Conservation (phyloP, 1,140 invertebrate species). For the Bombus turneri region DNA sequence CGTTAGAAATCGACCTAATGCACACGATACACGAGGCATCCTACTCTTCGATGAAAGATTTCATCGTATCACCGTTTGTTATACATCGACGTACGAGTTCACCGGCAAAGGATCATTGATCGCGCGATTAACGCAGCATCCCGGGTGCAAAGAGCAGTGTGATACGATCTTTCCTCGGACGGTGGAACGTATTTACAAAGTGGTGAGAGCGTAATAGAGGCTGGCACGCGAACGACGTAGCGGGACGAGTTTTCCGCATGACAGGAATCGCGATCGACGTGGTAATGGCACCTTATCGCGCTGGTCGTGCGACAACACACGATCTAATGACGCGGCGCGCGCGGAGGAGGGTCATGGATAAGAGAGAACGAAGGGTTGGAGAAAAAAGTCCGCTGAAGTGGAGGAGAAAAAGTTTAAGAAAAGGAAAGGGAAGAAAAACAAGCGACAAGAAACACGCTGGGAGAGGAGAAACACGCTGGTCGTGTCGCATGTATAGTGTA, state of each 20-base stretch:
- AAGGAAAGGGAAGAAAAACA: constrained; percentile 47
- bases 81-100: not conserved
- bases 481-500: not conserved
- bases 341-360: constrained; percentile 29
- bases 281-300: constrained; percentile 65
- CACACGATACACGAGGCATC: not conserved
- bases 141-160: not conserved
- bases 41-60: not conserved
- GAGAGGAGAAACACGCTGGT: constrained; percentile 29
- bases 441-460: constrained; percentile 28
- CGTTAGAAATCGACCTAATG: not conserved
- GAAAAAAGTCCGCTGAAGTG: not conserved
- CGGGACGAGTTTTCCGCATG: constrained; percentile 40
- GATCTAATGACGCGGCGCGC: not conserved
- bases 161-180: not conserved
- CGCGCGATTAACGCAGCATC: not conserved
- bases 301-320: not conserved
- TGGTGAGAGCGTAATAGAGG: constrained; percentile 40
- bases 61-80: not conserved
- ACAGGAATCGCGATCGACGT: constrained; percentile 57
- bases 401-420: constrained; percentile 14
- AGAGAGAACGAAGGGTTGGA: constrained; percentile 29
- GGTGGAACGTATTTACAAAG: constrained; percentile 42
- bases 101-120: not conserved
- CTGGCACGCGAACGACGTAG: constrained; percentile 50